These are phyloP conservation scores for Cantharis rustica DNA, from an alignment of 2,888 invertebrate species.

Conservation along the genomic window DNA sequence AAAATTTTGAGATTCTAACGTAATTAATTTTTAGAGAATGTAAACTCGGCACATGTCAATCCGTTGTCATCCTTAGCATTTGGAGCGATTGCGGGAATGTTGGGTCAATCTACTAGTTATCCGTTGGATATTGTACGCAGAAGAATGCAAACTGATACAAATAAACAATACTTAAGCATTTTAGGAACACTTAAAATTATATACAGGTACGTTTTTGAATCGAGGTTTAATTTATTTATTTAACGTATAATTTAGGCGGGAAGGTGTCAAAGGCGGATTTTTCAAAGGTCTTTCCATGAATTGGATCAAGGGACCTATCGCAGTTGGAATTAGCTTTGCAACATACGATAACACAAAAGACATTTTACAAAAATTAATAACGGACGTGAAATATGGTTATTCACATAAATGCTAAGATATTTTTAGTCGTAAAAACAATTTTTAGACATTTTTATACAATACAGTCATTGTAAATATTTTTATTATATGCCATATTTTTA, in stretches of 20 bases:
- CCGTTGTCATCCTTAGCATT: constrained; percentile 73
- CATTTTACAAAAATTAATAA: constrained; percentile 56
- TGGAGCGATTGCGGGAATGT: constrained; percentile 90
- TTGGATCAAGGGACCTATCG: constrained; percentile 93
- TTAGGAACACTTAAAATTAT: constrained; percentile 69
- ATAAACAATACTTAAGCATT: constrained; percentile 67
- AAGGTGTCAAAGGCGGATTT: constrained; percentile 87
- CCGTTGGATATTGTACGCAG: constrained; percentile 89
- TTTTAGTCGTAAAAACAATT: constrained; percentile 17
- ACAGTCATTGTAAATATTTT: constrained; percentile 21
- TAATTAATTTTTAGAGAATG: neutral
- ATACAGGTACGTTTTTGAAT: constrained; percentile 64
- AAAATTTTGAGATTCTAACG: constrained; percentile 29
- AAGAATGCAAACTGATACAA: constrained; percentile 65
- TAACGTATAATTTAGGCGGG: constrained; percentile 65
- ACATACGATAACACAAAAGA: constrained; percentile 84
- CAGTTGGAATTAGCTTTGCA: constrained; percentile 95
- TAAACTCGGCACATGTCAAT: constrained; percentile 18
- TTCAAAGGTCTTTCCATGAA: constrained; percentile 99
- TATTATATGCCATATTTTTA: constrained; percentile 14
- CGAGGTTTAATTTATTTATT: neutral
- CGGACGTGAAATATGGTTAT: constrained; percentile 37
- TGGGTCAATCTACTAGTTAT: constrained; percentile 95
- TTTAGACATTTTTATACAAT: constrained; percentile 29
- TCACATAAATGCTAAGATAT: constrained; percentile 25